Base-by-base conservation (phyloP, 2,113 vertebrate genomes). In the Uropsilus gracilis region DNA sequence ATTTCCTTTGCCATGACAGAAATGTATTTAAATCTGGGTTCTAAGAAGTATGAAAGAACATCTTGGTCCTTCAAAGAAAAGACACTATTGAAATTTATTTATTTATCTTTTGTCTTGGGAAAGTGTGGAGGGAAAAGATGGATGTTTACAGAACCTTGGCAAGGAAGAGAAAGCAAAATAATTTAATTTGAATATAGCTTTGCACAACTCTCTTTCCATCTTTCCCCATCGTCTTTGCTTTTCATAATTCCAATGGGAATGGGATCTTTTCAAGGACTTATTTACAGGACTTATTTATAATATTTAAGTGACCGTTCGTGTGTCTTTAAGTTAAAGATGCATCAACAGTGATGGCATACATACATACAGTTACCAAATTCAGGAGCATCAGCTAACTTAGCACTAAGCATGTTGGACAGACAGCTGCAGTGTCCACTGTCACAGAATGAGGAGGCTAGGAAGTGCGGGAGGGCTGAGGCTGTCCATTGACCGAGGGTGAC, bases 401-500 rank as follows among this genome's bases (percentile, higher is more conserved):
- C 94, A 8, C 94, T 94, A 80, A 98, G 80, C 76, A 96, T 81
- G 0, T 53, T 53, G 99, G 91, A 97, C 44, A 0, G 93, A 99
- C 44, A 61, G 57, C 95, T 99, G 75, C 94, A 92, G 69, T 99
- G 99, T 90, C 99, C 99, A 0, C 89, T 98, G 77, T 90, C 99
- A 50, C 93, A 96, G 73, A 98, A 98, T 55, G 82, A 94, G 0
- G 97, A 98, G 85, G 97, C 98, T 72, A 83, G 20, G 98, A 98
- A n/a, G 97, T 98, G 98, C 44, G 99, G 98, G 97, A 98, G 98
- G 44, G 96, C 99, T 0, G 97, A 8, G 97, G 98, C 73, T 95
- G 99, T 39, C 61, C 99, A 99, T 88, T 99, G 99, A 99, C 97
- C 99, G 0, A 99, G 99, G 2, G 99, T 0, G 97, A 99, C 92